phyloP scores from a whole-genome alignment of 2,113 vertebrate genomes.

The Illadopsis cleaveri region DNA sequence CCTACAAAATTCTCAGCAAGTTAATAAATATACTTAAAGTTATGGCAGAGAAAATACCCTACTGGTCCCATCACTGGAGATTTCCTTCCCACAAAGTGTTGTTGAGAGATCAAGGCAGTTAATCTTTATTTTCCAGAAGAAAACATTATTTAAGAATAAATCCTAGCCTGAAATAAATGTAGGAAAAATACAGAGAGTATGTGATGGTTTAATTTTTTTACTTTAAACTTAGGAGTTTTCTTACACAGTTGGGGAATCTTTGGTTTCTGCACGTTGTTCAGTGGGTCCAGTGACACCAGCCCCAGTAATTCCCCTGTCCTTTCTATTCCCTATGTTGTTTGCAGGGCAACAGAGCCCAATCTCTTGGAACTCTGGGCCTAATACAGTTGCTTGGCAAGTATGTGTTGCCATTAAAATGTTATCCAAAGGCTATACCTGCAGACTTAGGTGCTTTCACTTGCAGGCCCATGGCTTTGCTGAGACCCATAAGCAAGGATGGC shows the following conservation, averaged over 20 bases:
- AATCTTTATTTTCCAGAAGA: not conserved
- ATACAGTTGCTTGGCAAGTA: not conserved
- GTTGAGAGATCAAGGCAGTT: not conserved
- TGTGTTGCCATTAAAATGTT: not conserved
- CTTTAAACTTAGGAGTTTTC: not conserved
- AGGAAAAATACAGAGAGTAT: not conserved
- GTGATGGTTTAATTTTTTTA: not conserved
- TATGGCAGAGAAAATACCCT: not conserved
- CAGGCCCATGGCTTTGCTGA: not conserved
- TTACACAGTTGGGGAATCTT: not conserved
- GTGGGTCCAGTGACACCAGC: not conserved
- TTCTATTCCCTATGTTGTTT: not conserved
- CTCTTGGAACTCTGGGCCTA: not conserved
- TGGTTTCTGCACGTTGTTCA: not conserved
- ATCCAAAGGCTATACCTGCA: not conserved
- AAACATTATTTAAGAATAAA: not conserved
- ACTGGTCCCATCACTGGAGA: not conserved
- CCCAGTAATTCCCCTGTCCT: not conserved
- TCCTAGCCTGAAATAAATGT: not conserved
- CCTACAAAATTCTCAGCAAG: not conserved
- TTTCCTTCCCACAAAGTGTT: not conserved
- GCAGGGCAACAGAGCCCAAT: not conserved
- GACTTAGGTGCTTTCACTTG: not conserved
- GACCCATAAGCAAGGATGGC: not conserved
- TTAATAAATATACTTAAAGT: not conserved